A percentile compares a stretch with the other conserved stretches of the same genome.
phyloP scores from a whole-genome alignment of 2,113 vertebrate genomes.

The Solea senegalensis region DNA sequence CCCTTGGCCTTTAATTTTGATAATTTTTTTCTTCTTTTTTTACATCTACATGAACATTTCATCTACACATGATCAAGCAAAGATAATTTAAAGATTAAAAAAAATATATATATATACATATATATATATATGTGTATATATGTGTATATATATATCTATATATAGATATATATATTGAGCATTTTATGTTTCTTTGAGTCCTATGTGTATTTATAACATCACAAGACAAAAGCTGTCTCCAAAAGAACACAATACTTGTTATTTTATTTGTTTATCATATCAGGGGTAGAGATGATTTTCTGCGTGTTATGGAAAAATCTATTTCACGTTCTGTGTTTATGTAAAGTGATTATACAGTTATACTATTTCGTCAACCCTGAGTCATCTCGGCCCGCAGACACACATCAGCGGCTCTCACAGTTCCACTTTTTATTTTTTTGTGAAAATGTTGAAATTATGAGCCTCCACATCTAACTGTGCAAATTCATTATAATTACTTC shows the following conservation, averaged over 20 bases:
- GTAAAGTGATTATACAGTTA: neutral
- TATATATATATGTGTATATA: no score
- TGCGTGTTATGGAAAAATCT: no score
- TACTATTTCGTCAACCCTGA: neutral
- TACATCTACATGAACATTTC: no score
- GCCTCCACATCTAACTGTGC: neutral
- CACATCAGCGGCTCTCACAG: neutral
- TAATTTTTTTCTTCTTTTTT: conserved; percentile 8
- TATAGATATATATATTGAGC: no score
- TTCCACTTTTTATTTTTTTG: neutral
- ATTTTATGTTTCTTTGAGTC: neutral
- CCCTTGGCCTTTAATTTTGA: conserved; percentile 24
- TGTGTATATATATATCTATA: no score
- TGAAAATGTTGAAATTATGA: neutral
- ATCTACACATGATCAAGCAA: no score
- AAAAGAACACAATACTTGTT: neutral
- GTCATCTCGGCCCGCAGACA: conserved; percentile 8
- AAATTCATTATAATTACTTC: neutral
- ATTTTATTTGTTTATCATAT: neutral
- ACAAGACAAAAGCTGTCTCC: neutral
- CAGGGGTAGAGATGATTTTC: no score
- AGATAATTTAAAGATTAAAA: no score
- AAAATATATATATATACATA: no score
- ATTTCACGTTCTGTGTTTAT: neutral
- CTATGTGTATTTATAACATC: neutral